Evolutionary conservation across 2,888 invertebrate genomes (phyloP), one percentile per base, ranked within the genome.

Genomic region (Eupithecia abbreviata): DNA sequence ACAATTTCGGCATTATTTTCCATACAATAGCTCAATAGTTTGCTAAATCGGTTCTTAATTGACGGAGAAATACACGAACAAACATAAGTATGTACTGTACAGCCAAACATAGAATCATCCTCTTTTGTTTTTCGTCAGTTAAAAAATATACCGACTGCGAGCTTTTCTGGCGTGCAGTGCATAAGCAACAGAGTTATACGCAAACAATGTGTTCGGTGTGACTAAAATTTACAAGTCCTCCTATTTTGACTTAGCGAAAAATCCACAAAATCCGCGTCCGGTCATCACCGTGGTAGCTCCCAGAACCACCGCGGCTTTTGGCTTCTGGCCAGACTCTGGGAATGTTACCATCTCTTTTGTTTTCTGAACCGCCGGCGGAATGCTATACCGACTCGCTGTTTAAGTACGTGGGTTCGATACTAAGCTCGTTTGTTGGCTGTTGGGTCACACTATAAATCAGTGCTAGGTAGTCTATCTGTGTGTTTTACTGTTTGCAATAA

Each of bases 311-410:
- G 89, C 87, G 89, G 88, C 87, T 89, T 86, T 90, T 94, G 94
- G 94, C 92, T 85, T 84, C 82, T 84, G 87, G 92, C 94, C 93
- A 94, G 91, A 86, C 86, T 84, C 85, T 87, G 84, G 85, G 81
- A 89, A 89, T 88, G 88, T 84, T 86, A 87, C 86, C 85, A 86
- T 86, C 88, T 89, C 90, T 90, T 91, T 91, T 91, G 91, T 92
- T 92, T 91, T 85, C 86, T 80, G 81, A 75, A 79, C 76, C 84
- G 81, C 81, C 81, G 84, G 82, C 82, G 84, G 84, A 86, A 87
- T 86, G 83, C 82, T 88, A 85, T 85, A 86, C 78, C 78, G 69
- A 78, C 78, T 76, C 72, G 51, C 75, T 65, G 74, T 65, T 73
- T 75, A 73, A 76, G 75, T 67, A 75, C 75, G 71, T 75, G 70